phyloP scores from a whole-genome alignment of 2,797 vertebrate species.

The Epinephelus awoara region DNA sequence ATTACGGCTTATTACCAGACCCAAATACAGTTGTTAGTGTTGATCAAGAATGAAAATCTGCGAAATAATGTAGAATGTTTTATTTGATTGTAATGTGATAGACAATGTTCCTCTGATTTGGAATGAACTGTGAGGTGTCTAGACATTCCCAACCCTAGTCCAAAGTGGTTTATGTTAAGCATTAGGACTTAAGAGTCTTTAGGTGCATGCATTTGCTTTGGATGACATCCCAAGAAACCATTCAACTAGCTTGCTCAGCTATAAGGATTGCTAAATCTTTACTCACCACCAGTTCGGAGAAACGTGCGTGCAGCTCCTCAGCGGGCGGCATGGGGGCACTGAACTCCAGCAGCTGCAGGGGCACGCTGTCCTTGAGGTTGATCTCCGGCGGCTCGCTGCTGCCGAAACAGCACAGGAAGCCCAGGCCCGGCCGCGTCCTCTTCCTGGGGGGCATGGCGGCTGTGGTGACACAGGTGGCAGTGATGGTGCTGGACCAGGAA shows the following conservation, averaged over 20 bases:
- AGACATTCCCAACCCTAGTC: not conserved
- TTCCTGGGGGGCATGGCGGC: constrained; percentile 94
- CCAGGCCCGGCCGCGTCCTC: constrained; percentile 93
- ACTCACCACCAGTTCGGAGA: constrained; percentile 98
- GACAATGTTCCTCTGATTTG: too few species aligned
- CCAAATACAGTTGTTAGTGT: too few species aligned
- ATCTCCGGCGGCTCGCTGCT: constrained; percentile 94
- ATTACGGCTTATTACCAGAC: too few species aligned
- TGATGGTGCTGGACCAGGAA: constrained; percentile 56
- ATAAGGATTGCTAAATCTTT: not conserved
- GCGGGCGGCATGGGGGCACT: constrained; percentile 93
- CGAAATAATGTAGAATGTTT: too few species aligned
- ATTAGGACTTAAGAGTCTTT: not conserved
- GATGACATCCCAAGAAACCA: not conserved
- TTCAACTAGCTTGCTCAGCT: not conserved
- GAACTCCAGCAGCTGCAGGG: constrained; percentile 96
- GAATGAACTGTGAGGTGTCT: too few species aligned
- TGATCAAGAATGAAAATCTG: too few species aligned
- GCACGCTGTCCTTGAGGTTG: constrained; percentile 95
- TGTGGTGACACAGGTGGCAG: constrained; percentile 58
- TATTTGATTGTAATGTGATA: too few species aligned
- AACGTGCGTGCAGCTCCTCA: constrained; percentile 95
- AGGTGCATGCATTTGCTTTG: not conserved
- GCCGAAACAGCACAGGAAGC: constrained; percentile 96
- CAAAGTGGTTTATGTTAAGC: not conserved